Conservation (phyloP, 2,888 invertebrate species). For the Ceraclea dissimilis region DNA sequence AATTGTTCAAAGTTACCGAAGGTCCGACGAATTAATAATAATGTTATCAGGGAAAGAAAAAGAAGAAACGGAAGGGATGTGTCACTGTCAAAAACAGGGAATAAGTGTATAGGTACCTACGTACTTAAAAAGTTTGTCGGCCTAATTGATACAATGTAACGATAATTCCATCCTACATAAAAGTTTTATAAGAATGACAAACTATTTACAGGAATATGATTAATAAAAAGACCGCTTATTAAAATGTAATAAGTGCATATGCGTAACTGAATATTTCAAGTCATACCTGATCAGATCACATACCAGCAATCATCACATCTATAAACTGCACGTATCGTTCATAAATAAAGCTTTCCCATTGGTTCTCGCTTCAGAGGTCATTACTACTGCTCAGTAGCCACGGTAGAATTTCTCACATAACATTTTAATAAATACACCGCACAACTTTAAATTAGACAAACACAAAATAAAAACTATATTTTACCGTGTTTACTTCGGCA, state of each 20-base stretch:
- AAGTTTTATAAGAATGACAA: no score
- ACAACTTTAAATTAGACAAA: conserved; percentile 9
- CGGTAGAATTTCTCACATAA: conserved; percentile 12
- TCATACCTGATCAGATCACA: conserved; percentile 12
- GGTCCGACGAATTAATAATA: no score
- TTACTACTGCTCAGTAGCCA: conserved; percentile 18
- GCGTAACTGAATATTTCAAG: background rate
- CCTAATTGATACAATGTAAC: background rate
- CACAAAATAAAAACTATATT: conserved; percentile 6
- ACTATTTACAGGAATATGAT: background rate
- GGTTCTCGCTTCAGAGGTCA: conserved; percentile 21
- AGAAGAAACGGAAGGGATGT: no score
- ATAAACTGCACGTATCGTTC: conserved; percentile 16
- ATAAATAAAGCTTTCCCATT: conserved; percentile 16
- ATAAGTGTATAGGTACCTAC: background rate
- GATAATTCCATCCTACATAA: no score
- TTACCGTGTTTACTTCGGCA: conserved; percentile 33
- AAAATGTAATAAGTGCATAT: background rate
- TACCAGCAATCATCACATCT: conserved; percentile 12
- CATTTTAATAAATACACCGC: conserved; percentile 10
- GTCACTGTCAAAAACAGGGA: no score
- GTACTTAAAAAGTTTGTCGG: background rate
- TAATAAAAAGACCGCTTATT: background rate
- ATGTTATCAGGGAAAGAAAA: no score
- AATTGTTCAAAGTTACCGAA: no score